These are phyloP conservation scores for Chelonia mydas DNA, from an alignment of 2,797 vertebrate genomes.

Conservation along the genomic window DNA sequence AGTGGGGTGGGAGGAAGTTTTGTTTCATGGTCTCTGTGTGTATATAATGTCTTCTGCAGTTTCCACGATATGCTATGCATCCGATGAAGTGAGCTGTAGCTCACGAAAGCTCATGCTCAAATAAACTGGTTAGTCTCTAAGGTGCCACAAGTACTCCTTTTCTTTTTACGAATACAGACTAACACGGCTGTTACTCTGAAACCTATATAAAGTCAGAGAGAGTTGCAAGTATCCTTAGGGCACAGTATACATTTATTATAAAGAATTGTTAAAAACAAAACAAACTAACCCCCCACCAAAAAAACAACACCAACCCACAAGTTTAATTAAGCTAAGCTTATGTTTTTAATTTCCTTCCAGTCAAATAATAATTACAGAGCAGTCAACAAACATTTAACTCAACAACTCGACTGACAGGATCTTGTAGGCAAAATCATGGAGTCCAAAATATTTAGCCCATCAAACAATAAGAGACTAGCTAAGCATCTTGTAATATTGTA, in stretches of 20 bases:
- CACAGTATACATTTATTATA: constrained; percentile 68
- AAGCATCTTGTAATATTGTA: constrained; percentile 1
- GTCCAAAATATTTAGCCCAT: constrained; percentile 41
- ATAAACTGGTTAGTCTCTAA: too few relatives aligned
- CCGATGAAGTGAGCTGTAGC: too few relatives aligned
- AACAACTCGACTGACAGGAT: not conserved
- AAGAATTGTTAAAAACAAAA: constrained; percentile 62
- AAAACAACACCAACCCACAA: constrained; percentile 8
- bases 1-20: too few relatives aligned
- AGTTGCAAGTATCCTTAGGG: constrained; percentile 47
- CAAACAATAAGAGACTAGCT: constrained; percentile 39
- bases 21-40: too few relatives aligned
- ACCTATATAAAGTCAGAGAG: constrained; percentile 60
- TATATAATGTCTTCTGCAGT: too few relatives aligned
- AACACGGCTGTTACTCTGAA: too few relatives aligned
- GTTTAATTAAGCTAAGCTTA: constrained; percentile 60
- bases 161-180: too few relatives aligned
- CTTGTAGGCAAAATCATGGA: constrained; percentile 45
- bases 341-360: constrained; percentile 43
- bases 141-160: too few relatives aligned
- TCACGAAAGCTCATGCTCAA: too few relatives aligned
- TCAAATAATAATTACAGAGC: constrained; percentile 56
- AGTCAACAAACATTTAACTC: not conserved
- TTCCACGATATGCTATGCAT: too few relatives aligned
- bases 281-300: not conserved